A percentile compares a stretch with the other conserved stretches of the same genome.
These are phyloP conservation scores for Galerucella nymphaeae DNA, from an alignment of 2,888 invertebrate genomes.

Conservation along the genomic window DNA sequence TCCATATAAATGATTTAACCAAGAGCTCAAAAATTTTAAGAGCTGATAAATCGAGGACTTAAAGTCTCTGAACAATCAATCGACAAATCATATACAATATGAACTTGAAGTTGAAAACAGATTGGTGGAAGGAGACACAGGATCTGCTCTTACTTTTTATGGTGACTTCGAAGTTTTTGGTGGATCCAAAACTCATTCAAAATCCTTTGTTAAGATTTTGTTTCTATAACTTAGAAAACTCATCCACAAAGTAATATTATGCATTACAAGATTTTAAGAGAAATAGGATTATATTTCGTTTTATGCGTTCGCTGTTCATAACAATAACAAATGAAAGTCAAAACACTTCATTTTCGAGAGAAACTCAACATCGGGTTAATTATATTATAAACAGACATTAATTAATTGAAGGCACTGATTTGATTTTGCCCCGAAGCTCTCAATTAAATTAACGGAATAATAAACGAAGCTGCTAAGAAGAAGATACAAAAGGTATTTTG, in stretches of 20 bases:
- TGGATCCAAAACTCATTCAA: too few species aligned
- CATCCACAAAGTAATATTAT: not conserved
- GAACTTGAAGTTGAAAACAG: too few species aligned
- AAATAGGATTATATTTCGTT: not conserved
- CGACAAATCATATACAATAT: too few species aligned
- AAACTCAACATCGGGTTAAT: not conserved
- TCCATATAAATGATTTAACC: too few species aligned
- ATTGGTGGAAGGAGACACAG: too few species aligned
- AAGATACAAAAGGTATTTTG: not conserved
- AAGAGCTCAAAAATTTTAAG: too few species aligned
- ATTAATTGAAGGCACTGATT: conserved; percentile 3
- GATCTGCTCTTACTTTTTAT: too few species aligned
- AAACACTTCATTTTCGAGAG: not conserved
- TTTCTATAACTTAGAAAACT: not conserved
- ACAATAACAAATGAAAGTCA: conserved; percentile 1
- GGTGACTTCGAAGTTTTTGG: too few species aligned
- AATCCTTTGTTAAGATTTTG: not conserved
- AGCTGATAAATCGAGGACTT: too few species aligned
- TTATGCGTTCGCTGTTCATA: not conserved
- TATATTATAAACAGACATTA: conserved; percentile 6
- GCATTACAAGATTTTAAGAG: not conserved
- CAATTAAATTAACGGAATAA: conserved; percentile 7
- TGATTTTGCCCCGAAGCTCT: not conserved
- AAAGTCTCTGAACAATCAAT: too few species aligned
- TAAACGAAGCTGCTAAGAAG: not conserved